Conservation (phyloP, 2,113 vertebrate species). For the Setophaga coronata region DNA sequence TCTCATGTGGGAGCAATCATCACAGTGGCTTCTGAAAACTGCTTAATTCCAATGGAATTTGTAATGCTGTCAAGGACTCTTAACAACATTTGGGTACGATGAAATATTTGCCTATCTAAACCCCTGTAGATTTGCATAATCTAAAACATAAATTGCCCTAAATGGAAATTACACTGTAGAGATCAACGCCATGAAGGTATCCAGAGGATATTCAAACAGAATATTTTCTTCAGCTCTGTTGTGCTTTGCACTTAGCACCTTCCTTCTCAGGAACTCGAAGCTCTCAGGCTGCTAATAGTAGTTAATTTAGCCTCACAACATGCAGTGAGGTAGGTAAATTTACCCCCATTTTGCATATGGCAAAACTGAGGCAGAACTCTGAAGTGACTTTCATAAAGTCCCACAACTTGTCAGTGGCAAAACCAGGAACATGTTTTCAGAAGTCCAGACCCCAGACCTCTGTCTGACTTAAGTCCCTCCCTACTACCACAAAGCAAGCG, state of each 20-base stretch:
- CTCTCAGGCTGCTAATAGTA: conserved; percentile 31
- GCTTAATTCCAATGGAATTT: background rate
- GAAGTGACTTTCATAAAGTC: background rate
- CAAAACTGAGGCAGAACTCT: conserved; percentile 42
- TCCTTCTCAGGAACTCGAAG: conserved; percentile 19
- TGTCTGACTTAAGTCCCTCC: background rate
- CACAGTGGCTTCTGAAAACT: background rate
- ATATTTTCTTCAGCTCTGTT: background rate
- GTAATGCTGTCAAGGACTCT: background rate
- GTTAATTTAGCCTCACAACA: conserved; percentile 61
- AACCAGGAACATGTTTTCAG: background rate
- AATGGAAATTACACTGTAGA: background rate
- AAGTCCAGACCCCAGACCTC: conserved; percentile 3
- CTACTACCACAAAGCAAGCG: conserved; percentile 32
- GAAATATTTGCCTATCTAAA: background rate
- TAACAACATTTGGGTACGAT: background rate
- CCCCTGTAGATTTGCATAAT: background rate
- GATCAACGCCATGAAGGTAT: background rate
- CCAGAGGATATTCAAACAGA: background rate
- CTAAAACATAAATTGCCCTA: background rate
- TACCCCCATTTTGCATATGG: conserved; percentile 25
- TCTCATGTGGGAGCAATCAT: background rate
- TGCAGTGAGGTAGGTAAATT: conserved; percentile 57
- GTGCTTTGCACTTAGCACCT: conserved; percentile 54
- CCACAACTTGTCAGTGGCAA: background rate